Conservation (phyloP, 1,140 invertebrate genomes). For the Lutraria rhynchaena region DNA sequence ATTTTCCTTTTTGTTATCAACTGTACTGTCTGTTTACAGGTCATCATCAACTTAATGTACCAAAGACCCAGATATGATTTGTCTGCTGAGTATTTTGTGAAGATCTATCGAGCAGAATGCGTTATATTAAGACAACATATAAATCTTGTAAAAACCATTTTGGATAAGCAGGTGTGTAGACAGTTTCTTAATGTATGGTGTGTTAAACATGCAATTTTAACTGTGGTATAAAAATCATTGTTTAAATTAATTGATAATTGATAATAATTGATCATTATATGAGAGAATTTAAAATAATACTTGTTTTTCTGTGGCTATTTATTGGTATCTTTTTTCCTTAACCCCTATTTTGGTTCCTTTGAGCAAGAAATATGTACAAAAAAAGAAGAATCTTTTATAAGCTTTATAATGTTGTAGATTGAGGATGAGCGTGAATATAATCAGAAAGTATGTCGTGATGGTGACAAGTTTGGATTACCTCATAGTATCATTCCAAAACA, state of each 20-base stretch:
- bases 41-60: constrained; percentile 80
- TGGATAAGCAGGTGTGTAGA: constrained; percentile 78
- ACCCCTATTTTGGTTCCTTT: no score
- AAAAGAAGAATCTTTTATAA: no score
- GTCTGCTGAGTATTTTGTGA: constrained; percentile 76
- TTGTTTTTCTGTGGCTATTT: background rate
- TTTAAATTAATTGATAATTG: no score
- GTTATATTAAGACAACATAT: constrained; percentile 74
- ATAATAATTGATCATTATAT: background rate
- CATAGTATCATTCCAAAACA: constrained; percentile 77
- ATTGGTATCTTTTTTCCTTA: no score
- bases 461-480: constrained; percentile 78
- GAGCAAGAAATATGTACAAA: no score
- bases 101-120: constrained; percentile 78
- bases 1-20: no score
- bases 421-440: constrained; percentile 79
- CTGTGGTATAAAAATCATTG: no score
- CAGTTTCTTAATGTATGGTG: background rate
- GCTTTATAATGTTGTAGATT: constrained; percentile 73
- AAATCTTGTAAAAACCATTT: constrained; percentile 75
- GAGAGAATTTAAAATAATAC: background rate
- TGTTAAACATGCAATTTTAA: no score
- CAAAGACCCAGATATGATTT: constrained; percentile 79
- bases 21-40: no score
- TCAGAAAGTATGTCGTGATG: constrained; percentile 76